phyloP scores from a whole-genome alignment of 2,113 vertebrate species.

The Mungos mungo region DNA sequence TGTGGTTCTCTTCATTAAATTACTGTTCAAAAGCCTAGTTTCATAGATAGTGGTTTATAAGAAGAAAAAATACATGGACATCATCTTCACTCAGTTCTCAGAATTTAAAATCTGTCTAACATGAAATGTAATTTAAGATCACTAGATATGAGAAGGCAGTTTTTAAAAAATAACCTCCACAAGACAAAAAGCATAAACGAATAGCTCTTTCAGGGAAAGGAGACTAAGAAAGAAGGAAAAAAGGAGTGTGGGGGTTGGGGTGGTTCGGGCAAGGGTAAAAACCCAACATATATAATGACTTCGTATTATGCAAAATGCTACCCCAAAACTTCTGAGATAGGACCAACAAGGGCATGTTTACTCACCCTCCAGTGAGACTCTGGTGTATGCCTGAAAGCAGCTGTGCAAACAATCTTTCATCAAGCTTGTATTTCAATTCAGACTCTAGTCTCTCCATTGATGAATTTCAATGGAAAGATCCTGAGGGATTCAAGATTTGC shows the following conservation, averaged over 20 bases:
- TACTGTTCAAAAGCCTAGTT: slow-evolving; percentile 79
- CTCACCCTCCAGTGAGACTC: slow-evolving; percentile 71
- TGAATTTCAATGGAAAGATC: slow-evolving; percentile 63
- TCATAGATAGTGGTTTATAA: slow-evolving; percentile 72
- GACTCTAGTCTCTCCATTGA: slow-evolving; percentile 58
- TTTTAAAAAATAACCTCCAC: slow-evolving; percentile 14
- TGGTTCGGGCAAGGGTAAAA: slow-evolving; percentile 47
- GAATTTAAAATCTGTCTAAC: slow-evolving; percentile 69
- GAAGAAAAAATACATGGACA: slow-evolving; percentile 68
- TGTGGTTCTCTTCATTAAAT: slow-evolving; percentile 81
- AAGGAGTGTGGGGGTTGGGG: slow-evolving; percentile 24
- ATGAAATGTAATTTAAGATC: slow-evolving; percentile 73
- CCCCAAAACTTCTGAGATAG: slow-evolving; percentile 78
- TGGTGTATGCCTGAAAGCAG: slow-evolving; percentile 80
- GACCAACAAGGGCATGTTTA: slow-evolving; percentile 80
- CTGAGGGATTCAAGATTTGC: slow-evolving; percentile 54
- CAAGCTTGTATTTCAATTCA: slow-evolving; percentile 76
- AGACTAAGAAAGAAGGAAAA: background rate
- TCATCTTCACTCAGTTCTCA: slow-evolving; percentile 71
- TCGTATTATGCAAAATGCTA: slow-evolving; percentile 79
- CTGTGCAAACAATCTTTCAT: slow-evolving; percentile 84
- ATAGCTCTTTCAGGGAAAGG: slow-evolving; percentile 14
- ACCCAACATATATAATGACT: slow-evolving; percentile 80
- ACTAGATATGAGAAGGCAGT: slow-evolving; percentile 61
- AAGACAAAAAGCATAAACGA: slow-evolving; percentile 39